Evolutionary conservation across 2,888 invertebrate species (phyloP).

Genomic region (Helicoverpa assulta): DNA sequence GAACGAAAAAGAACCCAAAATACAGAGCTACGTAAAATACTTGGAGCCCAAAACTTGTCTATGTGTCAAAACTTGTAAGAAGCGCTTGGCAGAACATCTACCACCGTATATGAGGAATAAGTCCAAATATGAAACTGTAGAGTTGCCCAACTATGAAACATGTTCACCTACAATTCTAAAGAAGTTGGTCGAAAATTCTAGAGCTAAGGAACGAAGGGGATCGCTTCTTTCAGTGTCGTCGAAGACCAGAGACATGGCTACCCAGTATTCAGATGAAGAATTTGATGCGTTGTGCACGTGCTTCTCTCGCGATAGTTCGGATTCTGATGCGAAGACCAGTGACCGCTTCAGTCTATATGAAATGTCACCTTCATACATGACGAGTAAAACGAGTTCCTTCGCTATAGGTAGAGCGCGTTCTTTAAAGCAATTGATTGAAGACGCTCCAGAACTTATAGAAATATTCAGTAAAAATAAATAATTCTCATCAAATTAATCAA

Average conservation of each 20-base stretch:
- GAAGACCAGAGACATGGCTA: slow-evolving; percentile 71
- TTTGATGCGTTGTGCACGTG: slow-evolving; percentile 78
- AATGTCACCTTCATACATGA: slow-evolving; percentile 64
- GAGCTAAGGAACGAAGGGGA: slow-evolving; percentile 50
- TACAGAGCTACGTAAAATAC: slow-evolving; percentile 77
- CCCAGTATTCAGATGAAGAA: slow-evolving; percentile 77
- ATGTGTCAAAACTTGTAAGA: slow-evolving; percentile 77
- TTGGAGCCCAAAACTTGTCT: slow-evolving; percentile 72
- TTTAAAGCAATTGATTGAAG: slow-evolving; percentile 70
- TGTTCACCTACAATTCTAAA: slow-evolving; percentile 73
- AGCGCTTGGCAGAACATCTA: slow-evolving; percentile 77
- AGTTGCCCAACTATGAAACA: slow-evolving; percentile 77
- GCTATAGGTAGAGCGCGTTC: slow-evolving; percentile 72
- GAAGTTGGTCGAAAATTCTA: slow-evolving; percentile 72
- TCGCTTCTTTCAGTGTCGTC: slow-evolving; percentile 28
- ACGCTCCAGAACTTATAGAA: slow-evolving; percentile 74
- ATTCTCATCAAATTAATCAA: slow-evolving; percentile 13
- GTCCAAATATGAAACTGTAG: slow-evolving; percentile 73
- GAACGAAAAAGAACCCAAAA: slow-evolving; percentile 80
- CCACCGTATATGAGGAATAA: slow-evolving; percentile 81
- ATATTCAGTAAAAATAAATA: slow-evolving; percentile 74
- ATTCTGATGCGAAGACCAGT: slow-evolving; percentile 10
- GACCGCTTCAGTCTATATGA: slow-evolving; percentile 62
- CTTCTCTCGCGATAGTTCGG: slow-evolving; percentile 70
- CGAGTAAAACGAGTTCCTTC: slow-evolving; percentile 65